Evolutionary conservation across 2,888 invertebrate species (phyloP).

Genomic region (Napeogenes sylphis): DNA sequence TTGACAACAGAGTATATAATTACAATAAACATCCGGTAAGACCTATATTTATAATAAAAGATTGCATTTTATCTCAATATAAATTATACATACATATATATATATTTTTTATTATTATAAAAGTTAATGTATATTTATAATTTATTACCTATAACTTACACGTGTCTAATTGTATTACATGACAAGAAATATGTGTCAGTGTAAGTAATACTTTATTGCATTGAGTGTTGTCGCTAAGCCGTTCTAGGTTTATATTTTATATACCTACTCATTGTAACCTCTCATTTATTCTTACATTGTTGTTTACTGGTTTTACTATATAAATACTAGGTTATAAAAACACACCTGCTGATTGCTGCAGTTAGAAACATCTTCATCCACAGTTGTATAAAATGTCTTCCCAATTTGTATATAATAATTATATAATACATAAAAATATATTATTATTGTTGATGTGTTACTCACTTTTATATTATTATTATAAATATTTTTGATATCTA

Average conservation of each 20-base stretch:
- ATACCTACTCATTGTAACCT: slow-evolving; percentile 5
- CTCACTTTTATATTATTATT: neutral
- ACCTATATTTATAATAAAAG: neutral
- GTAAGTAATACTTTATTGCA: slow-evolving; percentile 23
- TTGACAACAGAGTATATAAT: slow-evolving; percentile 17
- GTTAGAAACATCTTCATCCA: no score
- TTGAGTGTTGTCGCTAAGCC: slow-evolving; percentile 27
- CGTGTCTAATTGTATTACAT: neutral
- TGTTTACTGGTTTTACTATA: no score
- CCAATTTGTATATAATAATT: no score
- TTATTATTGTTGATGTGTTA: no score
- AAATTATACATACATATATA: no score
- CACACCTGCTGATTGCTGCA: no score
- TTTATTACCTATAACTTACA: neutral
- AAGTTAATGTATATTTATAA: neutral
- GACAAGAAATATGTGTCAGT: slow-evolving; percentile 11
- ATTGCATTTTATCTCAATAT: no score
- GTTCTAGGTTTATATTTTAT: slow-evolving; percentile 14
- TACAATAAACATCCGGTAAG: slow-evolving; percentile 17
- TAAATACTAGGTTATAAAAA: no score
- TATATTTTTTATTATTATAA: no score
- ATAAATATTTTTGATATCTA: slow-evolving; percentile 15
- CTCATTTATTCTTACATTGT: neutral
- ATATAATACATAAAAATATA: no score
- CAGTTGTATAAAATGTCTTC: no score